Conservation (phyloP, 1,140 invertebrate genomes). For the Uloborus diversus region DNA sequence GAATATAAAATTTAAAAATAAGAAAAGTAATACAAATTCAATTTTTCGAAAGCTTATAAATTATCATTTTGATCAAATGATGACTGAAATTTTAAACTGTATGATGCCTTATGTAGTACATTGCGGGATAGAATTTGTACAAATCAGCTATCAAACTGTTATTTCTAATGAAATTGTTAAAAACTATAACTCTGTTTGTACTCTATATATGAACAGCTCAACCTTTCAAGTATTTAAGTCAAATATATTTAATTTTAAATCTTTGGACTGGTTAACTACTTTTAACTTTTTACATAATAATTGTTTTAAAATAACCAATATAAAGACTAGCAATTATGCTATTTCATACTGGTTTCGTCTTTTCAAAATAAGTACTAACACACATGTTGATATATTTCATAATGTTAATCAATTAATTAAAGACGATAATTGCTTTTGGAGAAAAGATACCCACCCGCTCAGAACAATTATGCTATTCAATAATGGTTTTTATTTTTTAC, state of each 20-base stretch:
- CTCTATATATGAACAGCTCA: neutral
- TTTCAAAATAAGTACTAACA: neutral
- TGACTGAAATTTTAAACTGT: neutral
- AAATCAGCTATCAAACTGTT: neutral
- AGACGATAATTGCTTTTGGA: no score
- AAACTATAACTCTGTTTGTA: neutral
- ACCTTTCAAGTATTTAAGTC: conserved; percentile 11
- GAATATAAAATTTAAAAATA: neutral
- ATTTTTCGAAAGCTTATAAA: conserved; percentile 3
- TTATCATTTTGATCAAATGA: neutral
- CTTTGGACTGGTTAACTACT: neutral
- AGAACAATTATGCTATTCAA: conserved; percentile 22
- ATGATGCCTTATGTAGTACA: conserved; percentile 8
- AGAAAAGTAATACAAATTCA: neutral
- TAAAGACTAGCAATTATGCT: neutral
- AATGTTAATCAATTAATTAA: no score
- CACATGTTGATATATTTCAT: neutral
- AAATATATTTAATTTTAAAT: neutral
- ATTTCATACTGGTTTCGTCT: neutral
- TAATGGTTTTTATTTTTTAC: neutral
- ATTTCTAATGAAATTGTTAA: neutral
- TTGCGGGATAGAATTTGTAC: neutral
- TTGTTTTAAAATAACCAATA: neutral
- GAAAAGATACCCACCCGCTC: no score
- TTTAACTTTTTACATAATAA: neutral